Conservation (phyloP, 30 jellyfish, hydroid and myxozoan genomes). For the Aurelia aurita region DNA sequence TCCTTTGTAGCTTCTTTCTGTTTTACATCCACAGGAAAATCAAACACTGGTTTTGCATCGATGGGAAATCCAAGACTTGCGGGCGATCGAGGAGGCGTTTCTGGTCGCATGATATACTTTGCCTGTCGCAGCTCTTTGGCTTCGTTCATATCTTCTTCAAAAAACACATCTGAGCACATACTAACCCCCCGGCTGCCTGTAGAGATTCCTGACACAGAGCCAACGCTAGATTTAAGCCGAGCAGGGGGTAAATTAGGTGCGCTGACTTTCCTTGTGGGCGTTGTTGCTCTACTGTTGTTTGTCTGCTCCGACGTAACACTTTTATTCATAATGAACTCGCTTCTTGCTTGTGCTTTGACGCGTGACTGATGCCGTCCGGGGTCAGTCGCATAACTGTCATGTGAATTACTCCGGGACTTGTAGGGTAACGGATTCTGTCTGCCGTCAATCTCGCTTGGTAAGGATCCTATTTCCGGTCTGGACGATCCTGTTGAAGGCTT, state of each 20-base stretch:
- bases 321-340: neutral
- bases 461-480: neutral
- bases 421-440: neutral
- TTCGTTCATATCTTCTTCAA: constrained; percentile 38
- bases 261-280: constrained; percentile 16
- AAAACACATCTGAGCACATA: constrained; percentile 49
- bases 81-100: constrained; percentile 93
- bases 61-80: constrained; percentile 68
- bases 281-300: neutral
- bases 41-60: constrained; percentile 24
- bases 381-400: constrained; percentile 35
- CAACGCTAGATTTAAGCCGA: constrained; percentile 33
- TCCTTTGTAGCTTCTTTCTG: constrained; percentile 3
- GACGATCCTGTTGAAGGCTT: neutral
- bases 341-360: constrained; percentile 5
- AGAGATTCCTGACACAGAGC: constrained; percentile 31
- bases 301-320: constrained; percentile 11
- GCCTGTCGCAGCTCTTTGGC: neutral
- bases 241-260: constrained; percentile 1
- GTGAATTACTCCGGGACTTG: constrained; percentile 51
- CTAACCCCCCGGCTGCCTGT: constrained; percentile 59
- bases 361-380: constrained; percentile 38
- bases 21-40: constrained; percentile 56
- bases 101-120: constrained; percentile 38
- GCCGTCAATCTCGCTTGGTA: constrained; percentile 16